Percentiles rank a stretch among this genome's conserved stretches.
These are phyloP conservation scores for Lordiphosa andalusiaca DNA, from an alignment of 2,888 invertebrate species.

Conservation along the genomic window DNA sequence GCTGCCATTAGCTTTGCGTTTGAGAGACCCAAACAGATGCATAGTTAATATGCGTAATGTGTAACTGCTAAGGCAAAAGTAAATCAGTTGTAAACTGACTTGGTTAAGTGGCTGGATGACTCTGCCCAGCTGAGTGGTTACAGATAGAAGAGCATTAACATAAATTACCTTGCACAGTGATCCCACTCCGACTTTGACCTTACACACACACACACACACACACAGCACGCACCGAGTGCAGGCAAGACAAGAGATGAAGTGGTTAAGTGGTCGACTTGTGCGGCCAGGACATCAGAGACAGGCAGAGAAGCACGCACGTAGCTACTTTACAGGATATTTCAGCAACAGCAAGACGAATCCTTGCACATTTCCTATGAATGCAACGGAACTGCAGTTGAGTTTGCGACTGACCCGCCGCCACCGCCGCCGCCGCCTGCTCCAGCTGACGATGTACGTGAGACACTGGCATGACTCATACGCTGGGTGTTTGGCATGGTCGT, in stretches of 20 bases:
- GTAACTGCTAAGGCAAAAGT: slow-evolving; percentile 57
- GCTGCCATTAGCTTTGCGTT: slow-evolving; percentile 39
- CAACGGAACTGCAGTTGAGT: slow-evolving; percentile 30
- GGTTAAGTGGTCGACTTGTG: slow-evolving; percentile 61
- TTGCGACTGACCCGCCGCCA: slow-evolving; percentile 31
- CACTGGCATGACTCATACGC: slow-evolving; percentile 44
- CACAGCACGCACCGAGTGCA: slow-evolving; percentile 34
- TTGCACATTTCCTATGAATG: slow-evolving; percentile 74
- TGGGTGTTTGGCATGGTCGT: slow-evolving; percentile 42
- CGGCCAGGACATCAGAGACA: slow-evolving; percentile 19
- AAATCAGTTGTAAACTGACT: slow-evolving; percentile 70
- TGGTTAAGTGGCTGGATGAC: slow-evolving; percentile 31
- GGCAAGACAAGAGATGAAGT: slow-evolving; percentile 63
- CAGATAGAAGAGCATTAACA: slow-evolving; percentile 63
- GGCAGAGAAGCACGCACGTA: slow-evolving; percentile 47
- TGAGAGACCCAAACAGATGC: slow-evolving; percentile 24
- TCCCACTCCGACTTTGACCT: slow-evolving; percentile 42
- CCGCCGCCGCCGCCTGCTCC: slow-evolving; percentile 13
- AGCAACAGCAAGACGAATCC: slow-evolving; percentile 74
- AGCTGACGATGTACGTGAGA: slow-evolving; percentile 69
- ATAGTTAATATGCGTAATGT: slow-evolving; percentile 59
- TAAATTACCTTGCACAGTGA: slow-evolving; percentile 72
- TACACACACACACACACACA: slow-evolving; percentile 36
- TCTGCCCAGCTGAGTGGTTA: slow-evolving; percentile 41
- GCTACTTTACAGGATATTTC: slow-evolving; percentile 74